These are phyloP conservation scores for Naja naja DNA, from an alignment of 2,113 vertebrate species.

Conservation along the genomic window DNA sequence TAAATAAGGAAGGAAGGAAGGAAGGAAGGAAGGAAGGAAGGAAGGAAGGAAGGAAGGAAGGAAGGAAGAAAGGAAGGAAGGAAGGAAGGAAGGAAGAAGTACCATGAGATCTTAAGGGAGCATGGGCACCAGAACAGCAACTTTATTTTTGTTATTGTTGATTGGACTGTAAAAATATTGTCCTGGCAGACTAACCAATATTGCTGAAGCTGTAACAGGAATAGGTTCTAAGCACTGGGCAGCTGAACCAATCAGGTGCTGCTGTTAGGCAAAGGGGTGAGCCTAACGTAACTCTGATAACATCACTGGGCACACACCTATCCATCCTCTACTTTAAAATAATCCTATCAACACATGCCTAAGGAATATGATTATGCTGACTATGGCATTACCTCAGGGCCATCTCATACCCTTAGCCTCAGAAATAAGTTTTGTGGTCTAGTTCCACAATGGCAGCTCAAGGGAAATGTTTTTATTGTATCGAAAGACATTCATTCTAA, in stretches of 20 bases:
- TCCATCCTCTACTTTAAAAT: background rate
- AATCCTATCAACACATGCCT: background rate
- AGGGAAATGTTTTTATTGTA: background rate
- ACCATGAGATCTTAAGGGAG: background rate
- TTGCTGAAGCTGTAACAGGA: background rate
- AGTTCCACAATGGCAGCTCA: background rate
- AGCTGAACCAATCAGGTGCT: background rate
- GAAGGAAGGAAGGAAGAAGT: too few relatives aligned
- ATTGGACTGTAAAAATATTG: background rate
- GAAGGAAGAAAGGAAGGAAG: too few relatives aligned
- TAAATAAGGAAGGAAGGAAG: too few relatives aligned
- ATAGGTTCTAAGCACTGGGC: background rate
- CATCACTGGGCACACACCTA: background rate
- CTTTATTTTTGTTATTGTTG: background rate
- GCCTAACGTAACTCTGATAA: background rate
- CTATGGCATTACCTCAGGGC: background rate
- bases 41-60: too few relatives aligned
- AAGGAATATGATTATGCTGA: background rate
- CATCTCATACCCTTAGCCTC: background rate
- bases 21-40: too few relatives aligned
- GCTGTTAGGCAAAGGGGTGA: background rate
- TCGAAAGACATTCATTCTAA: background rate
- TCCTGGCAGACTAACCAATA: background rate
- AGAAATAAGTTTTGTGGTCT: background rate
- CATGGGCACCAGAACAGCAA: background rate